A percentile compares a stretch with the other conserved stretches of the same genome.
phyloP scores from a whole-genome alignment of 2,113 vertebrate species.

The Micromys minutus region DNA sequence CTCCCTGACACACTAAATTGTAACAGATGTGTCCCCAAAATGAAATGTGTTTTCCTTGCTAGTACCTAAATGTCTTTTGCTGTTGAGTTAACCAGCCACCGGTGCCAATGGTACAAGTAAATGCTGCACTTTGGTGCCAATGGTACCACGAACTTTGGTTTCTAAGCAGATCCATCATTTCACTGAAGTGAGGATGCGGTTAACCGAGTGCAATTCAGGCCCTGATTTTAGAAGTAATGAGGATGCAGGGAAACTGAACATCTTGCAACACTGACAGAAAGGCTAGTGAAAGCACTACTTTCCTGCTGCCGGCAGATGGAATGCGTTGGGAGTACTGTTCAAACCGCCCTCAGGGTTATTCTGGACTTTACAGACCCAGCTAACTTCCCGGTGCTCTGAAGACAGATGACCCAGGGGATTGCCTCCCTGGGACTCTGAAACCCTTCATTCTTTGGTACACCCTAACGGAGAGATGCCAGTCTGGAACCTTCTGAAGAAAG shows the following conservation, averaged over 20 bases:
- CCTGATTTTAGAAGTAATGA: neutral
- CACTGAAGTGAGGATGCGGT: neutral
- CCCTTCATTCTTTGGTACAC: slow-evolving; percentile 44
- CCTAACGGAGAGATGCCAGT: neutral
- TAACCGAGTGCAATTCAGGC: neutral
- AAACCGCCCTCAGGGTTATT: slow-evolving; percentile 12
- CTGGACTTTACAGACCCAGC: slow-evolving; percentile 18
- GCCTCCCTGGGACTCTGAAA: slow-evolving; percentile 13
- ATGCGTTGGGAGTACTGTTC: neutral
- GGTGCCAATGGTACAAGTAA: neutral
- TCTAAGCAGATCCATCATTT: neutral
- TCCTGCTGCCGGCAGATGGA: neutral
- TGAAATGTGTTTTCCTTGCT: neutral
- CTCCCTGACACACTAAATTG: neutral
- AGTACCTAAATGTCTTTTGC: neutral
- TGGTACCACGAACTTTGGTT: neutral
- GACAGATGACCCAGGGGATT: neutral
- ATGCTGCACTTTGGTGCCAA: neutral
- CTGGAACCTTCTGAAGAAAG: slow-evolving; percentile 57
- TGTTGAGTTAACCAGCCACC: neutral
- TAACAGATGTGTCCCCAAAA: neutral
- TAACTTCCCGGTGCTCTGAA: slow-evolving; percentile 49
- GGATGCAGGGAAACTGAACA: neutral
- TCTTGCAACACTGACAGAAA: neutral
- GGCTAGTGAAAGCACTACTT: neutral